Evolutionary conservation across 2,113 vertebrate genomes (phyloP), one percentile per base, ranked within the genome.

Genomic region (Phylloscopus trochiloides): DNA sequence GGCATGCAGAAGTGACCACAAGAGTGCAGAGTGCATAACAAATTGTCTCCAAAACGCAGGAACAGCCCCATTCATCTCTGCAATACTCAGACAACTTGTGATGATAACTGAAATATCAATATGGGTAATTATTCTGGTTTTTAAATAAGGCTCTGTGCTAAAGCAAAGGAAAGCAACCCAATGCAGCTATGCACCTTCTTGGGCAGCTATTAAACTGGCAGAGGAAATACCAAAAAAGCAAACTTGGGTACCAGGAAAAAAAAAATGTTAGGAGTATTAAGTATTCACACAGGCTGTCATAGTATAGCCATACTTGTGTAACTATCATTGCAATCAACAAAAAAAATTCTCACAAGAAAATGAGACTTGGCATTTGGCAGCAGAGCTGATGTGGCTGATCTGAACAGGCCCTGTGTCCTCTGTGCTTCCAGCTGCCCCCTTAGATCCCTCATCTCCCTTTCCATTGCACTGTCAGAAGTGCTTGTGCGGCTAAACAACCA

Each of bases 1-100:
- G 63, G 31, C 42, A 88, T 0, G 0, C 0, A 0, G 55, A 71
- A 48, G 34, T 82, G 78, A 32, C 51, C n/a, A 24, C 0, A 3
- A 61, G 51, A 86, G n/a, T 1, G 1, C 17, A 20, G 47, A 84
- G 36, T 70, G 38, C n/a, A 55, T 58, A 71, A 87, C 9, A 90
- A 91, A 90, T 81, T 61, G 51, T 50, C 43, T 76, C 38, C 34
- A 65, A 72, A 77, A 88, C 54, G 63, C 62, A 48, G 63, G 51
- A 93, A 51, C 40, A 59, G 59, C 36, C 47, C 47, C n/a, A 57
- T 88, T 93, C 43, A 66, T 80, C 62, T 92, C 63, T 74, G 55
- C 28, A 55, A 62, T 26, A 83, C 16, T 70, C 58, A 90, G 70
- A 78, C 28, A 76, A 47, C 7, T 65, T 1, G 4, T 73, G 70